Conservation (phyloP, 2,113 vertebrate species). For the Anser cygnoides region DNA sequence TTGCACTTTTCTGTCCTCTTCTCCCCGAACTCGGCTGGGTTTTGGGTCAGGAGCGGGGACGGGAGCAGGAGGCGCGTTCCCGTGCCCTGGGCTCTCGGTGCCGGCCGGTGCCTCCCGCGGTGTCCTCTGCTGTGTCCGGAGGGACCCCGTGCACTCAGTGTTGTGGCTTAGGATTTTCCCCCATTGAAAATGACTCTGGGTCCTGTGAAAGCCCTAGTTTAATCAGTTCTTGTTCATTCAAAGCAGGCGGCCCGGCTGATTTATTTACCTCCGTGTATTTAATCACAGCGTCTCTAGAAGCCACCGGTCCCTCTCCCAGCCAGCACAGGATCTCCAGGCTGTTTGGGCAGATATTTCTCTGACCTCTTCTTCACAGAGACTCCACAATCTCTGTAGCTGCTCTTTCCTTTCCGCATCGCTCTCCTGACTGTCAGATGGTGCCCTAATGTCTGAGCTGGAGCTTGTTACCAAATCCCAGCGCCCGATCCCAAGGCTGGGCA, state of each 20-base stretch:
- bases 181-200: accelerated
- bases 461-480: accelerated
- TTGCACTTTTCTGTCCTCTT: accelerated
- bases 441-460: not conserved
- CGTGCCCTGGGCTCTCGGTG: not conserved
- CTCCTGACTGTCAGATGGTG: accelerated
- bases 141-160: not conserved
- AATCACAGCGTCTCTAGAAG: not conserved
- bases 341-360: not conserved
- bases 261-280: accelerated
- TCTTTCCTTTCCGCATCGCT: accelerated
- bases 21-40: not conserved
- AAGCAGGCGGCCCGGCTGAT: accelerated
- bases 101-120: not conserved
- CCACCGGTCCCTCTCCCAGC: accelerated
- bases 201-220: not conserved
- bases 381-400: accelerated
- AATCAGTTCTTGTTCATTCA: not conserved
- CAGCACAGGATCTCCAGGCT: not conserved
- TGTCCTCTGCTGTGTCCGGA: not conserved
- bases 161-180: not conserved
- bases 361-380: too few relatives aligned
- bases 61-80: not conserved
- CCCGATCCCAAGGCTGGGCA: not conserved
- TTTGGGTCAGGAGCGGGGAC: not conserved